Conservation (phyloP, 1,140 invertebrate species). For the honey bee (Apis mellifera) region Amel_HAv3.1 CM009934.2:11820001-11820500, state of each 20-base stretch:
- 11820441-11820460: neutral
- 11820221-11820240: slow-evolving; percentile 12
- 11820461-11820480: neutral
- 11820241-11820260: neutral
- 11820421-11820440: neutral
- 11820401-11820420: neutral
- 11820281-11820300: too few relatives aligned
- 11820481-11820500: slow-evolving; percentile 43
- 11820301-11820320: slow-evolving; percentile 23
- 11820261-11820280: neutral
- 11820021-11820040: slow-evolving; percentile 63
- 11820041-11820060: slow-evolving; percentile 28
- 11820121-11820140: slow-evolving; percentile 56
- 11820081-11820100: neutral
- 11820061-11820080: slow-evolving; percentile 5
- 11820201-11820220: slow-evolving; percentile 40
- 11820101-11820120: slow-evolving; percentile 33
- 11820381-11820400: neutral
- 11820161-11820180: slow-evolving; percentile 69
- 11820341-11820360: neutral
- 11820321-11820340: neutral
- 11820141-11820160: slow-evolving; percentile 70
- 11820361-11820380: too few relatives aligned
- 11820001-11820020: slow-evolving; percentile 64
- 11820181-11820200: slow-evolving; percentile 50